Evolutionary conservation across 2,113 vertebrate species (phyloP).

Genomic region (Strix aluco): DNA sequence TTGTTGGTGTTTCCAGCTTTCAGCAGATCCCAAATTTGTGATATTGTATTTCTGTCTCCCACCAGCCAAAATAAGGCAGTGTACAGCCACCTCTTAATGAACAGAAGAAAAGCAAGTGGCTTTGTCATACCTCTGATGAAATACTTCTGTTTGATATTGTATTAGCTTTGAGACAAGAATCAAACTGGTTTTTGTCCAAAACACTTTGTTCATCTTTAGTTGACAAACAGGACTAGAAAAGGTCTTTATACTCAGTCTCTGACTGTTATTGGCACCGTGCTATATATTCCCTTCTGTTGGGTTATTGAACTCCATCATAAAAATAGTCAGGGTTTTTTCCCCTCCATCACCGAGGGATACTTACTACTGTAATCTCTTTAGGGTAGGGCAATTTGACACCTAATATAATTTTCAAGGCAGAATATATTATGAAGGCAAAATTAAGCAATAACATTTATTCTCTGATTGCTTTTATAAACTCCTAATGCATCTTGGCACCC

Average conservation of each 20-base stretch:
- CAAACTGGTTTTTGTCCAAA: not conserved
- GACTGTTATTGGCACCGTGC: not conserved
- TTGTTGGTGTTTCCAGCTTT: not conserved
- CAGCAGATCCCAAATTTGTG: not conserved
- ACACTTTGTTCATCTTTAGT: not conserved
- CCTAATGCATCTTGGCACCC: not conserved
- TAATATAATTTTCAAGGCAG: conserved; percentile 19
- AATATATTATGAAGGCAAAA: not conserved
- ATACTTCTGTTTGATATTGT: not conserved
- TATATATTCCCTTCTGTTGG: not conserved
- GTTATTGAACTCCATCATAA: not conserved
- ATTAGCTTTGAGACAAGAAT: not conserved
- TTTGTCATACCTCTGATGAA: not conserved
- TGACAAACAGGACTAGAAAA: not conserved
- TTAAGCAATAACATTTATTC: not conserved
- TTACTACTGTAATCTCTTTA: conserved; percentile 20
- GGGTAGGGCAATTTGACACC: conserved; percentile 11
- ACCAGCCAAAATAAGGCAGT: not conserved
- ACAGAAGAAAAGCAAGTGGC: not conserved
- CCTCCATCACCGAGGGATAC: not conserved
- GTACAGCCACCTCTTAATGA: not conserved
- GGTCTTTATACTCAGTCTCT: not conserved
- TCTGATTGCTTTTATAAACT: conserved; percentile 44
- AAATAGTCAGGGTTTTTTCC: not conserved
- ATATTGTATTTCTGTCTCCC: not conserved